Percentiles rank a stretch among this genome's conserved stretches.
Evolutionary conservation across 92 coral and sea anemone genomes (phyloP).

Genomic region (Bergia puertoricense): DNA sequence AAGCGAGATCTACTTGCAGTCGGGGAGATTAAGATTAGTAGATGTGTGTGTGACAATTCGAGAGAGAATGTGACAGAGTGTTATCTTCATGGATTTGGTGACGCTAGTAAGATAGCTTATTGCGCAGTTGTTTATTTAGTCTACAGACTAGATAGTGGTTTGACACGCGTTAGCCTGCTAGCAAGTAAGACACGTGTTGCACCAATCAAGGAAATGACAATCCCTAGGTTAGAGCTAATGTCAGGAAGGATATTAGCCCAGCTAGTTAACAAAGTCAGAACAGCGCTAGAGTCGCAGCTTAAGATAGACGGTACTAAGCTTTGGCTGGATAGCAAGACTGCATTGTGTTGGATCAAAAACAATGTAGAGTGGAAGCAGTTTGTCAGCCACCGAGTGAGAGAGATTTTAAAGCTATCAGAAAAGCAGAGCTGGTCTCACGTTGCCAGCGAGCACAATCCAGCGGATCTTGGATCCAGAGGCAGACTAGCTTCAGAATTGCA

Average conservation of each 20-base stretch:
- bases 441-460: not conserved
- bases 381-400: not conserved
- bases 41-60: no score
- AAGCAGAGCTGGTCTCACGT: not conserved
- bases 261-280: not conserved
- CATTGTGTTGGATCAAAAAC: conserved; percentile 51
- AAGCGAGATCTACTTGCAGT: not conserved
- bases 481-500: conserved; percentile 15
- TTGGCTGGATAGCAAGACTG: conserved; percentile 4
- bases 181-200: conserved; percentile 13
- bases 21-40: no score
- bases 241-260: conserved; percentile 18
- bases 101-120: not conserved
- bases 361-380: conserved; percentile 42
- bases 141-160: not conserved
- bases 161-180: not conserved
- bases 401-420: conserved; percentile 9
- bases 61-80: no score
- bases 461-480: conserved; percentile 20
- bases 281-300: not conserved
- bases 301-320: not conserved
- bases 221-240: not conserved
- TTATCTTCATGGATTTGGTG: no score
- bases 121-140: not conserved
- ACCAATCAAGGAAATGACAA: not conserved